Evolutionary conservation across 2,888 invertebrate genomes (phyloP), one percentile per base, ranked within the genome.

Genomic region (Pachliopta kotzebuea): DNA sequence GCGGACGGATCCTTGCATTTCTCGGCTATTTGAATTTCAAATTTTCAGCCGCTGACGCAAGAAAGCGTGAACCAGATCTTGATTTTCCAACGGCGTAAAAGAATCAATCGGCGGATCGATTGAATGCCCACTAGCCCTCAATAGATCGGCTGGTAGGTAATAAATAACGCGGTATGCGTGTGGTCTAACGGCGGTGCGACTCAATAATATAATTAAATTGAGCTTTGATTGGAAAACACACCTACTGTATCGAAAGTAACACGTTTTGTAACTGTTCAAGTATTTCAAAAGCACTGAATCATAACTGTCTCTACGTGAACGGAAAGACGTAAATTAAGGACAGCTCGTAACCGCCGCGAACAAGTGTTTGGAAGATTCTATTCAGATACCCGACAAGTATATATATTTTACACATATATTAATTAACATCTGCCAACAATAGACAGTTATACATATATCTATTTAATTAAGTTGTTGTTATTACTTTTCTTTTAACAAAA

Each of bases 11-110:
- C 83, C 84, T 84, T 81, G 85, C 78, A 80, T 81, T 82, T 85
- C 84, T 80, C 77, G 76, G 78, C 3, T 80, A 88, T 89, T 86
- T 84, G 90, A 90, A 89, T 90, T 90, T 87, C 86, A 90, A 90
- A 90, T 90, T 89, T 88, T 88, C 87, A 86, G 84, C 80, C 81
- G 80, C 82, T 82, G 83, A 81, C 79, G 80, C 76, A 75, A 82
- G 81, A 80, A 76, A 74, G 81, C 84, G 84, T 82, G 85, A 85
- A 84, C 76, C 71, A 70, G 66, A 72, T 69, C 67, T 70, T 63
- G 71, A 69, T 72, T 71, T 71, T 72, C 69, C 61, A 62, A 55
- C 31, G 60, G 63, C 24, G 63, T 56, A 67, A 67, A 65, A 64
- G 50, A 56, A 64, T 64, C 59, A 64, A 64, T 56, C 50, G 55